A percentile compares a stretch with the other conserved stretches of the same genome.
Conservation (phyloP, 2,113 vertebrate genomes). For the Tachysurus vachellii region DNA sequence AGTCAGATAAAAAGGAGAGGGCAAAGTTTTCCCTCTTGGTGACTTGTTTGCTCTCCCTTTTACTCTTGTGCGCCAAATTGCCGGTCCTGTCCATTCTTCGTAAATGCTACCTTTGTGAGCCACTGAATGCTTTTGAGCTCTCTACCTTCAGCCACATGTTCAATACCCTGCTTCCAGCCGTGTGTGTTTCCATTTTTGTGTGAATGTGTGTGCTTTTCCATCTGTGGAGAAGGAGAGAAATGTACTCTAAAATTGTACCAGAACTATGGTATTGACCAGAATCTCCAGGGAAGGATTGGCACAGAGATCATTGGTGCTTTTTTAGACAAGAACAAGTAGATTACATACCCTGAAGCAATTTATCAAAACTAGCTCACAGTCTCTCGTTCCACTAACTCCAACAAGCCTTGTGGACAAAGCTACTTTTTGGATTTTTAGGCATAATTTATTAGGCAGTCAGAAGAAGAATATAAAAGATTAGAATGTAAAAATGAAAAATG, state of each 20-base stretch:
- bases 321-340: slow-evolving; percentile 31
- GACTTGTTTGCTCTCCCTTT: slow-evolving; percentile 3
- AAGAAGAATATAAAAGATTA: not conserved
- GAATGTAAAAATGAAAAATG: not conserved
- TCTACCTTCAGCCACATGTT: slow-evolving; percentile 16
- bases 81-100: slow-evolving; percentile 13
- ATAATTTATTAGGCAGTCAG: not conserved
- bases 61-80: slow-evolving; percentile 18
- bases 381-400: not conserved
- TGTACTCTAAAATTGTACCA: slow-evolving; percentile 44
- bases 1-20: slow-evolving; percentile 16
- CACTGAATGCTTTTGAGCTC: slow-evolving; percentile 33
- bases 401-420: not conserved
- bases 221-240: slow-evolving; percentile 42
- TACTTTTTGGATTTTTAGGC: not conserved
- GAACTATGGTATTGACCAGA: slow-evolving; percentile 40
- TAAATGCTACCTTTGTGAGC: slow-evolving; percentile 38
- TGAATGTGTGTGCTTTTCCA: slow-evolving; percentile 31
- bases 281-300: slow-evolving; percentile 26
- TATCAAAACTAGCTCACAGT: slow-evolving; percentile 23
- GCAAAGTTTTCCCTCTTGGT: slow-evolving; percentile 19
- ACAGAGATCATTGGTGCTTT: slow-evolving; percentile 14
- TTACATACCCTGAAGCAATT: slow-evolving; percentile 31
- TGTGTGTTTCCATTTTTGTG: slow-evolving; percentile 24
- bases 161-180: not conserved